These are phyloP conservation scores for Euzetes globulus DNA, from an alignment of 2,888 invertebrate genomes.

Conservation along the genomic window DNA sequence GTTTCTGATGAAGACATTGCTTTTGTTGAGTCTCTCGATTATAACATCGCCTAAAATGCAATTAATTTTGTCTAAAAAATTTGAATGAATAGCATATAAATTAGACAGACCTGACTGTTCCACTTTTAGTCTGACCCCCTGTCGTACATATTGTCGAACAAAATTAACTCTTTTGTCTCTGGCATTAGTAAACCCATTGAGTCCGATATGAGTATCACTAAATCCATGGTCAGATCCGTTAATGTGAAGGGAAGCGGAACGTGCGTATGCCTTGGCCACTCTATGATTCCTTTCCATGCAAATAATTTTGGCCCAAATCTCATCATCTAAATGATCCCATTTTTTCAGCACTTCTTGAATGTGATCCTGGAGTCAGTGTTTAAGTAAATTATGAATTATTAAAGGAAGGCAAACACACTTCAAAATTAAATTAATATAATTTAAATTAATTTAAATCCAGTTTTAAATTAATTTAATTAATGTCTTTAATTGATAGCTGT, in stretches of 20 bases:
- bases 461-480: too few species aligned
- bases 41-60: slow-evolving; percentile 66
- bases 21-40: slow-evolving; percentile 84
- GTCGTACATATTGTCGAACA: not conserved
- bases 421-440: too few species aligned
- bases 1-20: slow-evolving; percentile 76
- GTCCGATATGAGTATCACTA: slow-evolving; percentile 94
- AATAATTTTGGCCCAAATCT: slow-evolving; percentile 98
- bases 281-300: slow-evolving; percentile 90
- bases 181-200: slow-evolving; percentile 92
- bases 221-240: slow-evolving; percentile 93
- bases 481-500: too few species aligned
- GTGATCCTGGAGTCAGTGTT: slow-evolving; percentile 63
- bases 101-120: not conserved
- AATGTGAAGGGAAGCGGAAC: slow-evolving; percentile 88
- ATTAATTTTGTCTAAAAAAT: not conserved
- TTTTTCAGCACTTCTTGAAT: slow-evolving; percentile 93
- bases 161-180: slow-evolving; percentile 49
- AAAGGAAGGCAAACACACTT: too few species aligned
- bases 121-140: slow-evolving; percentile 1
- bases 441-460: too few species aligned
- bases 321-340: slow-evolving; percentile 94
- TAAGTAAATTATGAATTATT: too few species aligned
- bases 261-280: slow-evolving; percentile 93
- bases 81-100: not conserved